Evolutionary conservation across 2,888 invertebrate species (phyloP), one percentile per base, ranked within the genome.

Genomic region (Drosophila kokeensis): DNA sequence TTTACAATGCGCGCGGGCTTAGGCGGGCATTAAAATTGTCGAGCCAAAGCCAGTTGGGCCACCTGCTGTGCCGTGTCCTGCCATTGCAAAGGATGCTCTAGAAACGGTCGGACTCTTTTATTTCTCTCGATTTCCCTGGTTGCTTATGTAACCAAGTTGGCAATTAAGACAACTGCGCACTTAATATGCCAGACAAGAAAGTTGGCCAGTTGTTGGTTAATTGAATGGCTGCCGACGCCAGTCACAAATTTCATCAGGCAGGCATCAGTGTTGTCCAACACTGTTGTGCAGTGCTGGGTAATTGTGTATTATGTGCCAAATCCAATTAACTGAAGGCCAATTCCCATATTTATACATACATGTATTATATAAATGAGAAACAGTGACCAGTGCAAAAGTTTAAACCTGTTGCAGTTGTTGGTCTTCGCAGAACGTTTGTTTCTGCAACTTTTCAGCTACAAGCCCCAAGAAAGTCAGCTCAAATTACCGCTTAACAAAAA

Each of bases 1-100:
- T 92, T 92, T 92, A 90, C 92, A 91, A 90, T 91, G 90, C 81
- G 86, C 79, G 52, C 64, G 90, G 87, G 90, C 91, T 91, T 91
- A 91, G 87, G 81, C 78, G 79, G 79, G 91, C 88, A 92, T 92
- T 92, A 92, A 92, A 91, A 90, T 85, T 91, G 90, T 90, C 83
- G 78, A 86, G 90, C 85, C 80, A 87, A 81, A 76, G 79, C 91
- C 91, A 86, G 76, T 72, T 80, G 79, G 66, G 79, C 87, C 92
- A 92, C 90, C 91, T 89, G 91, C 89, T 76, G 82, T 76, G 42
- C 57, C 15, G 42, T 21, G 55, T 42, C 24, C 49, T 29, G 59
- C 55, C 59, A 10, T 38, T 40, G 32, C 52, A 59, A 53, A n/a
- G 38, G 38, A 27, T n/a, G 24, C 45, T 45, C 45, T 1, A 45